These are phyloP conservation scores for Erynnis tages DNA, from an alignment of 2,888 invertebrate genomes.

Conservation along the genomic window DNA sequence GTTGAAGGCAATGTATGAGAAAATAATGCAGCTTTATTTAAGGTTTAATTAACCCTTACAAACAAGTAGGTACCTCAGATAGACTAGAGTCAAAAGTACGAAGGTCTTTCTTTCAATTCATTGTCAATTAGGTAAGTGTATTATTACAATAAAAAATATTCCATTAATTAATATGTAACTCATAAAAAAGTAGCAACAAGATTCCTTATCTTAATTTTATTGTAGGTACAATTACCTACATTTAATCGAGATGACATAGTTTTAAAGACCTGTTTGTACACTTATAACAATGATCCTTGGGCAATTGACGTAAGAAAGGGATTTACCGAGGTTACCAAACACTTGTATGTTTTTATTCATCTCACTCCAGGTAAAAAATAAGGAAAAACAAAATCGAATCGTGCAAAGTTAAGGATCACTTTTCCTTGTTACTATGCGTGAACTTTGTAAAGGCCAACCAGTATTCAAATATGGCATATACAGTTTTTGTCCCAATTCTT, in stretches of 20 bases:
- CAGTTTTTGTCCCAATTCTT: no score
- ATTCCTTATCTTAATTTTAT: slow-evolving; percentile 2
- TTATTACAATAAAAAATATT: no score
- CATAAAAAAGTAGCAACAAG: neutral
- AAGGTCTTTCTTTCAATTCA: no score
- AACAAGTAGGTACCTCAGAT: no score
- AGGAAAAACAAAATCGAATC: neutral
- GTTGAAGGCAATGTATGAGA: no score
- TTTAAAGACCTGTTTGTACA: neutral
- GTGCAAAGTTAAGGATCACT: neutral
- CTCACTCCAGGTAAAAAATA: neutral
- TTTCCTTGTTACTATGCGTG: neutral
- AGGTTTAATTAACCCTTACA: no score
- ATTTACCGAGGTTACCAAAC: neutral
- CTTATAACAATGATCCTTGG: slow-evolving; percentile 1
- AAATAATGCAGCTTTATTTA: no score
- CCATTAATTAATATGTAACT: no score
- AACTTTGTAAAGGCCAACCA: neutral
- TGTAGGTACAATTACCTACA: neutral
- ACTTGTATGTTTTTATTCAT: neutral
- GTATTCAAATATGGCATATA: no score
- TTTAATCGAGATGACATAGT: neutral
- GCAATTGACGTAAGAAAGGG: neutral
- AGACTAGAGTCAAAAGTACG: no score
- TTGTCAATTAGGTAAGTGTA: no score